Conservation (phyloP, 2,888 invertebrate genomes). For the Lottia scabra region DNA sequence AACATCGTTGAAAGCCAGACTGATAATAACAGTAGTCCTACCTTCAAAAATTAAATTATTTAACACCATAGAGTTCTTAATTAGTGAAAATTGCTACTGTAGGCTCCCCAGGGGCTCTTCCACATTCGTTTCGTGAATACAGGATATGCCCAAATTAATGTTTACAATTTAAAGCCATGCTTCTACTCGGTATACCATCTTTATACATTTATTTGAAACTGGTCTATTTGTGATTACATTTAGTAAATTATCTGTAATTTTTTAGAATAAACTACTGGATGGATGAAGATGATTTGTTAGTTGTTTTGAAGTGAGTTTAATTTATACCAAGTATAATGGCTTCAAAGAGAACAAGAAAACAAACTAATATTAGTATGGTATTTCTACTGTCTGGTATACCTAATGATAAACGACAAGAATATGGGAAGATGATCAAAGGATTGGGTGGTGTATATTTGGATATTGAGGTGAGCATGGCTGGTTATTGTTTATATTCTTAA, state of each 20-base stretch:
- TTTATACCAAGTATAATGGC: neutral
- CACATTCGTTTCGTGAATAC: too few species aligned
- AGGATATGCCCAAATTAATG: too few species aligned
- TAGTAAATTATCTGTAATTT: neutral
- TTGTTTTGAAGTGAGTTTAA: neutral
- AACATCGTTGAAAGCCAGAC: too few species aligned
- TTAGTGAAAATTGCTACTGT: too few species aligned
- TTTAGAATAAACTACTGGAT: neutral
- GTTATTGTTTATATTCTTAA: too few species aligned
- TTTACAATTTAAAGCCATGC: too few species aligned
- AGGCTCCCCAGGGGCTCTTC: too few species aligned
- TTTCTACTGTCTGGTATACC: conserved; percentile 46
- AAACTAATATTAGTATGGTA: conserved; percentile 19
- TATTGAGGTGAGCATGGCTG: conserved; percentile 37
- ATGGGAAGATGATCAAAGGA: conserved; percentile 33
- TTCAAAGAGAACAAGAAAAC: conserved; percentile 13
- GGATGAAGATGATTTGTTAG: neutral
- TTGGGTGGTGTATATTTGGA: conserved; percentile 45
- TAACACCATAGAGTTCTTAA: too few species aligned
- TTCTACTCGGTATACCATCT: too few species aligned
- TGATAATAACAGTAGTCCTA: too few species aligned
- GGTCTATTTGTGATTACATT: neutral
- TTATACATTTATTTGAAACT: too few species aligned
- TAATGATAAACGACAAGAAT: conserved; percentile 29
- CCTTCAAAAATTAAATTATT: too few species aligned